Percentiles rank a stretch among this genome's conserved stretches.
Conservation (phyloP, 2,797 vertebrate genomes). For the Dallia pectoralis region DNA sequence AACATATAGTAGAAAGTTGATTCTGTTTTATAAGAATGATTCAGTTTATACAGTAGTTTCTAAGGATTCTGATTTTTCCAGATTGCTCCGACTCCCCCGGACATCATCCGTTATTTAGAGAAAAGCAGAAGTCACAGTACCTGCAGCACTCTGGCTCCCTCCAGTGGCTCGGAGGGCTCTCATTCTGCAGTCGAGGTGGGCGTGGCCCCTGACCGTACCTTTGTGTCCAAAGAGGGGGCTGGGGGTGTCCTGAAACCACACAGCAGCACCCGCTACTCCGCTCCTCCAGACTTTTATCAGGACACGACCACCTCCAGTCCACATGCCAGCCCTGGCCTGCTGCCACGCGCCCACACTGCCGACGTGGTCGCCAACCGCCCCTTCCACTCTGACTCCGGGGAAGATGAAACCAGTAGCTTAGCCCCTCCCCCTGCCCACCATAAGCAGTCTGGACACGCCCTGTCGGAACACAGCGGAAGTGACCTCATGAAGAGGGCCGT, state of each 20-base stretch:
- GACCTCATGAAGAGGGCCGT: conserved; percentile 91
- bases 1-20: neutral
- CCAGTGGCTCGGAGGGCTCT: conserved; percentile 58
- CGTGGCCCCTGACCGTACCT: conserved; percentile 72
- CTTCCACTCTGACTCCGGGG: conserved; percentile 72
- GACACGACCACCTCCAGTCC: conserved; percentile 73
- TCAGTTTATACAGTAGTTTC: neutral
- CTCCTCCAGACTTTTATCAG: conserved; percentile 87
- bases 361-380: conserved; percentile 70
- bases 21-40: neutral
- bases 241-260: conserved; percentile 69
- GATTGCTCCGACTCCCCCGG: conserved; percentile 66
- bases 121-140: conserved; percentile 60
- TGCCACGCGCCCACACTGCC: conserved; percentile 79
- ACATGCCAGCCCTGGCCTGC: conserved; percentile 69
- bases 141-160: conserved; percentile 62
- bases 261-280: conserved; percentile 81
- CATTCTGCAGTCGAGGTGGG: conserved; percentile 32
- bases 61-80: conserved; percentile 29
- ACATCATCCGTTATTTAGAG: conserved; percentile 55
- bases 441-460: conserved; percentile 57
- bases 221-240: conserved; percentile 66
- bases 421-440: conserved; percentile 49
- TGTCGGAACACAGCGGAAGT: conserved; percentile 75
- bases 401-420: conserved; percentile 74